Base-by-base conservation (phyloP, 2,797 vertebrate species). In the Pangasius mekongensis region DNA sequence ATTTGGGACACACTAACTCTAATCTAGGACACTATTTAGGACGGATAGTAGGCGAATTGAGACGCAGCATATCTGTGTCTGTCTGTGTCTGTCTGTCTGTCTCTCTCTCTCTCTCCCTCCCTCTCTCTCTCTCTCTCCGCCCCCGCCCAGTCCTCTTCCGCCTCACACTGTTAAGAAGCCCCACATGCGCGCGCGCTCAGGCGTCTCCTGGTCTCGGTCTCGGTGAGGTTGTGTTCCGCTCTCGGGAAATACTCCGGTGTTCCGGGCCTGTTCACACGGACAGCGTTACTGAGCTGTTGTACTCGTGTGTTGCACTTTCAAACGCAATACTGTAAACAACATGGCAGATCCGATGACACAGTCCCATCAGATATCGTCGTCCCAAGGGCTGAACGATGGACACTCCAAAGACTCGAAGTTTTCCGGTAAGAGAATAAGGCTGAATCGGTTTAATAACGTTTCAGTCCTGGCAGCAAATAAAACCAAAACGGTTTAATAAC, bases 361-460 rank as follows among this genome's bases (percentile, higher is more conserved):
- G 91, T 96, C 96, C 90, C 89, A 95, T 91, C 95, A 96, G 93
- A 96, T 97, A 91, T 95, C 96, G 9, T 96, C 96, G 94, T 97
- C 96, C 89, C 94, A 96, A 85, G 96, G 96, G 62, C 87, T 95
- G 49, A 94, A 92, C 84, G 96, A 97, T 92, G 96, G 95, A 92
- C 95, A 95, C 91, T 88, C 93, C 91, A 96, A 95, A 95, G 96
- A 96, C 83, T 94, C 95, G 27, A 96, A 95, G 93, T 91, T 94
- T n/a, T 94, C 95, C 49, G 96, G 96, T 96, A 96, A 96, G 96
- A 92, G 2, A 33, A 60, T 16, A 20, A 67, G 3, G 3, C 36
- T 62, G 9, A 27, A 27, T 49, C n/a, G 47, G 64, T 30, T 83
- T 84, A 10, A 18, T 13, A 2, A 20, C 9, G 10, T 13, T 30